Base-by-base conservation (phyloP, 2,113 vertebrate species). In the Oxyura jamaicensis region DNA sequence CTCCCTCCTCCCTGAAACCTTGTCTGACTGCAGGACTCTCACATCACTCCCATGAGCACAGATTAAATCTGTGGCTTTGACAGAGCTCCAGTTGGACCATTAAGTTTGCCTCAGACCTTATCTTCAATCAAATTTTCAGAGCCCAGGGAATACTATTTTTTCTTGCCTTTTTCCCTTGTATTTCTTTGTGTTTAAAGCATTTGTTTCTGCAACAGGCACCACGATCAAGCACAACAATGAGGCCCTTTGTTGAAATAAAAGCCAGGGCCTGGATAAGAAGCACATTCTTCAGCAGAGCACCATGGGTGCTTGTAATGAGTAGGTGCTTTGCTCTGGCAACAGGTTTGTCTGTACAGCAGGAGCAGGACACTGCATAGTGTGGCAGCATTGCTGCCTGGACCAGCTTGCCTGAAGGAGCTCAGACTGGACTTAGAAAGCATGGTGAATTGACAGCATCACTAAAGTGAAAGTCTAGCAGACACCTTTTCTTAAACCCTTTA, bases 121-220 rank as follows among this genome's bases (percentile, higher is more conserved):
- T 81, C 79, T 93, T 90, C 91, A 80, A 7, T 77, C 69, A 41
- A 36, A 84, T 33, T 72, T 71, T 82, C 65, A 80, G 42, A 79
- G 22, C 46, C 78, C 67, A 52, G 55, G 42, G 58, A 66, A 93
- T 83, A 36, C 9, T 35, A 3, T 65, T 90, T 76, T 62, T 36
- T 8, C 66, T 58, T 85, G 55, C 36, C 59, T 86, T 89, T 73
- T 39, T n/a, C 69, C n/a, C 42, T 75, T 26, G 62, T 1, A 3
- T 41, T 89, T n/a, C 84, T 87, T 83, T 62, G 33, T 92, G 63
- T 79, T 91, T 85, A 69, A 91, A 94, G 50, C 82, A 21, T 50
- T 91, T 95, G 62, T 86, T 91, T 91, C 87, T 91, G 82, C 94
- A 85, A 41, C 75, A 55, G 71, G 67, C 91, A 53, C 50, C 33